Conservation (phyloP, 2,113 vertebrate genomes). For the Ceyx melanurus region DNA sequence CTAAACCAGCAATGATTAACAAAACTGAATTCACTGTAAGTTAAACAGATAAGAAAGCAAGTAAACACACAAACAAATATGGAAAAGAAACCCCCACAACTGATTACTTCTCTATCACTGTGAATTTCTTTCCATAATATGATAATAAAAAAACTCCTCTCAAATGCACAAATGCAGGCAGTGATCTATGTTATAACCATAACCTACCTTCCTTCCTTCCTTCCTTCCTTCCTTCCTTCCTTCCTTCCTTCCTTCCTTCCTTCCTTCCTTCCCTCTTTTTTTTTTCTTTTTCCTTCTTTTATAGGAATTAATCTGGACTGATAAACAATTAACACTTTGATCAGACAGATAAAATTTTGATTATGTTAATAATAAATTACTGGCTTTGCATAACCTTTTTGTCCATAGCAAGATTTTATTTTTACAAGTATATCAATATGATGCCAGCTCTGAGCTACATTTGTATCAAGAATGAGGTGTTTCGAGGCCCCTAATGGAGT, state of each 20-base stretch:
- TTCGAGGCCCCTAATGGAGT: background rate
- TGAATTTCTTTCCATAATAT: constrained; percentile 4
- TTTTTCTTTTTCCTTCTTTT: background rate
- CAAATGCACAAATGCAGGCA: background rate
- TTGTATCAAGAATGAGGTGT: background rate
- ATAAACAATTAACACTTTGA: background rate
- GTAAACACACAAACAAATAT: background rate
- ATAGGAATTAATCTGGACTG: background rate
- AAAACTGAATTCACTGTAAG: constrained; percentile 11
- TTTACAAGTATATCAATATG: background rate
- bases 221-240: too few species aligned
- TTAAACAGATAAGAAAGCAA: constrained; percentile 37
- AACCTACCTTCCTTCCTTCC: background rate
- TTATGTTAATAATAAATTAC: background rate
- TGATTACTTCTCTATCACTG: background rate
- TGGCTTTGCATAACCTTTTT: background rate
- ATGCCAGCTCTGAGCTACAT: background rate
- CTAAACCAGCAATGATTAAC: constrained; percentile 26
- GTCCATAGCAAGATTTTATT: background rate
- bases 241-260: too few species aligned
- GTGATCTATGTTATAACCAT: too few species aligned
- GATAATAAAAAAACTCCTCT: background rate
- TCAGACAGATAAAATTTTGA: background rate
- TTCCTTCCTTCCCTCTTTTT: too few species aligned
- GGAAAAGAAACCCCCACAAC: background rate